Percentiles rank a stretch among this genome's conserved stretches.
These are phyloP conservation scores for Anguilla japonica DNA, from an alignment of 2,113 vertebrate species.

Conservation along the genomic window DNA sequence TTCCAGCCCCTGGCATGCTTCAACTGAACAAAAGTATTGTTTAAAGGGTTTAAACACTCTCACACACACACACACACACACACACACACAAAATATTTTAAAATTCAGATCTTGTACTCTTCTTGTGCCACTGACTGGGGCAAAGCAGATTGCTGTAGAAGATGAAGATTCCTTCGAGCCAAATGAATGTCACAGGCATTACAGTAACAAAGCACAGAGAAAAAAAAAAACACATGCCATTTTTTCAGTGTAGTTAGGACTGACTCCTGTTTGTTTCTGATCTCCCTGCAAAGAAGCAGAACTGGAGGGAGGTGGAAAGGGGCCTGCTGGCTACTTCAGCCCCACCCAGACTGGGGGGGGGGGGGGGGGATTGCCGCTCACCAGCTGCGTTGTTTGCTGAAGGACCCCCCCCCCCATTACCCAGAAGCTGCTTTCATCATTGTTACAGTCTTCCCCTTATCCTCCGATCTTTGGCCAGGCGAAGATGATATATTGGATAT, in stretches of 20 bases:
- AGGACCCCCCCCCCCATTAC: slow-evolving; percentile 11
- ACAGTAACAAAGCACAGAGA: not conserved
- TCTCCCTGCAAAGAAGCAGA: no score
- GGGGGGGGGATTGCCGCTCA: slow-evolving; percentile 14
- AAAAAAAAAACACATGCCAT: no score
- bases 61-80: not conserved
- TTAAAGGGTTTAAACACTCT: not conserved
- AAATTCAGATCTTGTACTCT: no score
- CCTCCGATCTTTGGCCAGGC: not conserved
- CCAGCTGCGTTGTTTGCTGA: slow-evolving; percentile 39
- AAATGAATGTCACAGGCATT: not conserved
- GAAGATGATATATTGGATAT: no score
- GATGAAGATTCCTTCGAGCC: no score
- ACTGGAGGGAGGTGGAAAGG: no score
- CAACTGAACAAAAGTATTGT: not conserved
- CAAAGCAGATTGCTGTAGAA: no score
- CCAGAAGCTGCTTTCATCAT: not conserved
- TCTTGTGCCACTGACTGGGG: no score
- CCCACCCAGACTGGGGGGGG: no score
- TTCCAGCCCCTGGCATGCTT: not conserved
- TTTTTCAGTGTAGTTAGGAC: not conserved
- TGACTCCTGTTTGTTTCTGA: not conserved
- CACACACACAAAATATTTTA: not conserved
- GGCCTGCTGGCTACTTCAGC: no score
- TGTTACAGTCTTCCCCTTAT: not conserved